Evolutionary conservation across 2,888 invertebrate species (phyloP).

Genomic region (Pantelozetes paolii): DNA sequence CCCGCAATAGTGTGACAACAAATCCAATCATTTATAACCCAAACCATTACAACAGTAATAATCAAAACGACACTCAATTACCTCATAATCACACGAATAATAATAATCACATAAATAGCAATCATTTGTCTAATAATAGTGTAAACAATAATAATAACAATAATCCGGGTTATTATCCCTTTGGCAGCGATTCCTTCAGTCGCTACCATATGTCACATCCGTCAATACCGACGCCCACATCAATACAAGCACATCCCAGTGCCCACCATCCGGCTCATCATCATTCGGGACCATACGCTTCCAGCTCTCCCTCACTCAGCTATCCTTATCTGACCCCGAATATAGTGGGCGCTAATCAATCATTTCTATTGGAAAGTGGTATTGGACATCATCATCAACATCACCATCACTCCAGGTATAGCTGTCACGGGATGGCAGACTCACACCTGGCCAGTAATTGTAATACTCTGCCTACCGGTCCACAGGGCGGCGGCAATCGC

Average conservation of each 20-base stretch:
- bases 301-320: neutral
- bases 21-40: neutral
- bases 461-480: neutral
- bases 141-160: neutral
- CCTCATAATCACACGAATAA: neutral
- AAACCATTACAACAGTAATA: neutral
- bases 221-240: neutral
- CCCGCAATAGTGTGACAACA: neutral
- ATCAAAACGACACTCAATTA: neutral
- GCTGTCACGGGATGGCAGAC: neutral
- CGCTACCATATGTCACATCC: neutral
- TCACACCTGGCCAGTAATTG: neutral
- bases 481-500: neutral
- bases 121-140: neutral
- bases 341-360: neutral
- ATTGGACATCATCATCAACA: neutral
- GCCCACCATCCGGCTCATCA: neutral
- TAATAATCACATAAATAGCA: neutral
- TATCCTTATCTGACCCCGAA: neutral
- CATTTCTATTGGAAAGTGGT: neutral
- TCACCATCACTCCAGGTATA: neutral
- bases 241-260: neutral
- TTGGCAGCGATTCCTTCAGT: neutral
- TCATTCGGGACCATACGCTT: neutral
- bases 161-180: slow-evolving; percentile 6